Evolutionary conservation across 2,888 invertebrate species (phyloP), one percentile per base, ranked within the genome.

Genomic region (Cremastinae sp.): DNA sequence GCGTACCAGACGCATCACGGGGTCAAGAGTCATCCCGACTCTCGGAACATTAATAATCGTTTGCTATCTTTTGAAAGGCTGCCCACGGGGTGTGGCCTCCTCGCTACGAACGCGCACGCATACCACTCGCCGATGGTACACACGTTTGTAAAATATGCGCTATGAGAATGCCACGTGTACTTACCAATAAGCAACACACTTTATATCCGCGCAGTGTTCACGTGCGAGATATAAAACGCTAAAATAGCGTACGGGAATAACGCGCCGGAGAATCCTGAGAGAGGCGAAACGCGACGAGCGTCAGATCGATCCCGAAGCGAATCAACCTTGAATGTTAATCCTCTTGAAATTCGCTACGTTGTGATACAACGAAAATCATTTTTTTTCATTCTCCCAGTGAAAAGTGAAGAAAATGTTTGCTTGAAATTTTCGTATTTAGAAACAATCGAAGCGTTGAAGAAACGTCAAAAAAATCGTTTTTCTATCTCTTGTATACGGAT

Each of bases 31-130:
- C 86, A 85, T 81, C 81, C 82, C 75, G 69, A 79, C 81, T 28
- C 28, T 75, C 79, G 78, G 80, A 83, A 82, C 87, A 88, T 88
- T 88, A 88, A 87, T 88, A 88, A 88, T 87, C 85, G 83, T 87
- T 86, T 85, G 82, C 83, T 83, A 84, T 84, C 83, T 84, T 84
- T 64, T 39, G 82, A 76, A 64, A 85, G 81, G 82, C 55, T 55
- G 51, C 20, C n/a, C 45, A 43, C 82, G 80, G 86, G 86, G 85
- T 85, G 86, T 84, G 85, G 84, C 82, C 53, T 28, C 41, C 55
- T 37, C 41, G 56, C 61, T 68, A 39, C 61, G 8, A 45, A 28
- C 9, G 20, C 18, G 2, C 12, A 1, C 18, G 5, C 18, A n/a
- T 39, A 41, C 18, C 5, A 20, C 49, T 51, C 8, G 12, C 8